These are phyloP conservation scores for Colaptes auratus DNA, from an alignment of 2,113 vertebrate species.

Conservation along the genomic window DNA sequence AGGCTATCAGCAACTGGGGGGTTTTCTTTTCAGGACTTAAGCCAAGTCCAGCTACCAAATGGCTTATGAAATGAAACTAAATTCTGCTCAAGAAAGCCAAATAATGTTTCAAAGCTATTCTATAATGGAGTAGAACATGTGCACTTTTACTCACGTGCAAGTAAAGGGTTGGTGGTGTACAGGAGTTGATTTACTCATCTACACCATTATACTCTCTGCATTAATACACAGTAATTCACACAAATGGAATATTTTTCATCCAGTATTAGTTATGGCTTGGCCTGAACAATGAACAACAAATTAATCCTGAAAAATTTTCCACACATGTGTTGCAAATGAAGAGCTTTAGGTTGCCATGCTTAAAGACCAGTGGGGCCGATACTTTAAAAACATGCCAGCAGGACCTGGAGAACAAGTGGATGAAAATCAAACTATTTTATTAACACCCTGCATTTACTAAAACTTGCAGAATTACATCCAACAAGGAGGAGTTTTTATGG, in stretches of 20 bases:
- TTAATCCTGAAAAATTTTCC: neutral
- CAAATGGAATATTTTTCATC: neutral
- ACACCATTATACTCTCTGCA: neutral
- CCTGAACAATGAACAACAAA: neutral
- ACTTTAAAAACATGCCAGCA: neutral
- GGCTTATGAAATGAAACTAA: neutral
- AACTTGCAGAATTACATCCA: neutral
- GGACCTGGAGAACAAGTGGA: neutral
- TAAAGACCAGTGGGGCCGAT: neutral
- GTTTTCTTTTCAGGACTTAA: neutral
- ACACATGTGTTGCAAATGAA: neutral
- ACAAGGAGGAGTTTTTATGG: neutral
- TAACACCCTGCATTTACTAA: neutral
- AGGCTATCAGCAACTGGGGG: neutral
- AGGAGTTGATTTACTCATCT: neutral
- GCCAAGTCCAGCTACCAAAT: neutral
- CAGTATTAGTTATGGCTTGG: neutral
- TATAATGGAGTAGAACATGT: neutral
- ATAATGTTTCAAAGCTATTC: neutral
- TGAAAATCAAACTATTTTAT: neutral
- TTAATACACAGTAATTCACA: neutral
- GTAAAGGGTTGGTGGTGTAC: neutral
- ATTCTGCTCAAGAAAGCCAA: neutral
- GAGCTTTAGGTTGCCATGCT: neutral
- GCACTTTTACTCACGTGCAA: neutral